Evolutionary conservation across 2,888 invertebrate species (phyloP).

Genomic region (Clivina fossor): DNA sequence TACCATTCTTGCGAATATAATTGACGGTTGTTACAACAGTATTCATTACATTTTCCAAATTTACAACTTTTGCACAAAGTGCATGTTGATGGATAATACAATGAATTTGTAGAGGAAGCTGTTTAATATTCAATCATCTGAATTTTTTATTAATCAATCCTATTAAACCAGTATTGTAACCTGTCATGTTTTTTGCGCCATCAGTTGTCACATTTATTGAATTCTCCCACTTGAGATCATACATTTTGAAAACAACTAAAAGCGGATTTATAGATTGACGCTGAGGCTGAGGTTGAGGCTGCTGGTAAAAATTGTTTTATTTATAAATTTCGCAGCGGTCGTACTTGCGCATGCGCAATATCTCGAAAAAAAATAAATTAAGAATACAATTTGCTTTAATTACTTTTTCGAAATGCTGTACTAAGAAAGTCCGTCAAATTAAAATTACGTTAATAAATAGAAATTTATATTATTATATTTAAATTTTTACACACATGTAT

Average conservation of each 20-base stretch:
- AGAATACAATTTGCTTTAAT: too few relatives aligned
- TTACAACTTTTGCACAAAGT: background rate
- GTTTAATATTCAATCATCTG: background rate
- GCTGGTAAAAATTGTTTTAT: too few relatives aligned
- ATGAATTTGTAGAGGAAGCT: constrained; percentile 1
- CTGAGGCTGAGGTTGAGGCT: too few relatives aligned
- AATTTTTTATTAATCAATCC: constrained; percentile 20
- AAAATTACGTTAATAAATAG: too few relatives aligned
- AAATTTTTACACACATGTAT: too few relatives aligned
- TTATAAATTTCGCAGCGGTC: too few relatives aligned
- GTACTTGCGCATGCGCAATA: too few relatives aligned
- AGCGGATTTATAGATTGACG: too few relatives aligned
- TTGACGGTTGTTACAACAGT: background rate
- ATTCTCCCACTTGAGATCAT: constrained; percentile 10
- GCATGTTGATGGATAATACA: constrained; percentile 8
- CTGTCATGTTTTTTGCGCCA: constrained; percentile 36
- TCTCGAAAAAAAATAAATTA: too few relatives aligned
- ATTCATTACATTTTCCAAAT: background rate
- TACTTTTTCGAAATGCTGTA: too few relatives aligned
- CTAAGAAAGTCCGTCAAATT: too few relatives aligned
- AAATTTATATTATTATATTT: too few relatives aligned
- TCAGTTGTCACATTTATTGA: constrained; percentile 35
- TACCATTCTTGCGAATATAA: background rate
- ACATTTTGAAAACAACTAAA: constrained; percentile 2
- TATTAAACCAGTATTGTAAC: constrained; percentile 35